Evolutionary conservation across 1,140 invertebrate genomes (phyloP).

Genomic region (Bombus ignitus): DNA sequence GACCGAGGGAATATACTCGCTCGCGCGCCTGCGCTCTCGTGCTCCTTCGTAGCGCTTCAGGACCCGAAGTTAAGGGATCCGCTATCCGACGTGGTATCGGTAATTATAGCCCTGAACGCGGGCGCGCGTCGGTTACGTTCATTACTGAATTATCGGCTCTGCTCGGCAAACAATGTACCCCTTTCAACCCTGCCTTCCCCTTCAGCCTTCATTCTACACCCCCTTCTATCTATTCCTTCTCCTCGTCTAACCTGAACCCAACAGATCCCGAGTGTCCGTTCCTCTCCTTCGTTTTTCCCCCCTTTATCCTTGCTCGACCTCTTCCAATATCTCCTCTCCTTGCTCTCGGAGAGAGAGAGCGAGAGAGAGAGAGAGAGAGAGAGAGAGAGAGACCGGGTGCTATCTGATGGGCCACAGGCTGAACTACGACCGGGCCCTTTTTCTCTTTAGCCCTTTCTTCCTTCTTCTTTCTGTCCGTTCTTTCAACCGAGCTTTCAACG

Average conservation of each 20-base stretch:
- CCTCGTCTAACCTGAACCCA: not conserved
- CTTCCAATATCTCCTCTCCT: slow-evolving; percentile 35
- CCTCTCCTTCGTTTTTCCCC: not conserved
- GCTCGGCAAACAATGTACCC: slow-evolving; percentile 80
- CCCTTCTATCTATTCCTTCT: slow-evolving; percentile 35
- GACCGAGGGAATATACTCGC: slow-evolving; percentile 45
- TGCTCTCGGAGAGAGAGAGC: not conserved
- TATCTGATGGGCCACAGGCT: slow-evolving; percentile 74
- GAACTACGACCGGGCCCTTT: slow-evolving; percentile 67
- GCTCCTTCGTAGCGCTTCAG: slow-evolving; percentile 66
- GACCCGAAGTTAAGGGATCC: slow-evolving; percentile 80
- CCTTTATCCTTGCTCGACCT: not conserved
- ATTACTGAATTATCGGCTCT: slow-evolving; percentile 82
- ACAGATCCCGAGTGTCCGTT: slow-evolving; percentile 1
- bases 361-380: too few species aligned
- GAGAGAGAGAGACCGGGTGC: slow-evolving; percentile 44
- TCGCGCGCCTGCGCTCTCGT: slow-evolving; percentile 63
- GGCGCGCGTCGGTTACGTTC: slow-evolving; percentile 81
- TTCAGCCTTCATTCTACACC: slow-evolving; percentile 44
- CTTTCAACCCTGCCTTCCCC: slow-evolving; percentile 65
- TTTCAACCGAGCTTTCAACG: slow-evolving; percentile 13
- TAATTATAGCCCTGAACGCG: slow-evolving; percentile 82
- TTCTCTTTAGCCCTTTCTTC: slow-evolving; percentile 31
- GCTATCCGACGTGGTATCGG: slow-evolving; percentile 82
- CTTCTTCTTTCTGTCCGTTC: slow-evolving; percentile 40